Evolutionary conservation across 2,113 vertebrate genomes (phyloP).

Genomic region (Poeciliopsis retropinna): DNA sequence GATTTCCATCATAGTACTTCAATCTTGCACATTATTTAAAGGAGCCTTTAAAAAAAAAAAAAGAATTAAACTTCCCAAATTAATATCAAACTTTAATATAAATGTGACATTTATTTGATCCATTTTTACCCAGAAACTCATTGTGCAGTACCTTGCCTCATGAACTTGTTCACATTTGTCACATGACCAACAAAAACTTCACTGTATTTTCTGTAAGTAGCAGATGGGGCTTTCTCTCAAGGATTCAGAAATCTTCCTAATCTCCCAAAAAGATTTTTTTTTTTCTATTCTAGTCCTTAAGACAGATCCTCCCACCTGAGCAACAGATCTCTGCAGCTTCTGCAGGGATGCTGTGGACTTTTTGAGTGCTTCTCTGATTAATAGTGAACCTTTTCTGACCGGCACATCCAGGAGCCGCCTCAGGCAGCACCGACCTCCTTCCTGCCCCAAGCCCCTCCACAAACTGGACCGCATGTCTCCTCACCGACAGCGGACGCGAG

Average conservation of each 20-base stretch:
- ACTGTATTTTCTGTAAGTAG: neutral
- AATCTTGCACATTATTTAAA: constrained; percentile 17
- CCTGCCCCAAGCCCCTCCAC: constrained; percentile 86
- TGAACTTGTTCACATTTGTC: neutral
- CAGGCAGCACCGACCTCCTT: constrained; percentile 93
- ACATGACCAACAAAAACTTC: neutral
- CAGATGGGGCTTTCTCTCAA: too few relatives aligned
- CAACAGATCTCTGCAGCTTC: too few relatives aligned
- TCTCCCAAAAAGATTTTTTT: too few relatives aligned
- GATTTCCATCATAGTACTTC: constrained; percentile 16
- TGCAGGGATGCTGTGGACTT: too few relatives aligned
- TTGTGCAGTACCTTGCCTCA: neutral
- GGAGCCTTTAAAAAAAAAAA: neutral
- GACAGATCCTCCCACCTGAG: too few relatives aligned
- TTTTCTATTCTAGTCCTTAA: too few relatives aligned
- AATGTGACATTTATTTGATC: neutral
- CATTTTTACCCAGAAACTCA: neutral
- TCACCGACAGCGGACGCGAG: constrained; percentile 88
- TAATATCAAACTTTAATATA: neutral
- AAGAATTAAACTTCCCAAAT: neutral
- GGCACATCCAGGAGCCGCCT: constrained; percentile 86
- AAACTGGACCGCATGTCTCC: constrained; percentile 92
- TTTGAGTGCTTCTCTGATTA: too few relatives aligned
- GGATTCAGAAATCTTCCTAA: too few relatives aligned
- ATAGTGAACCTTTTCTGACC: constrained; percentile 23